Percentiles rank a stretch among this genome's conserved stretches.
Evolutionary conservation across 23 tunicate species (phyloP).

Genomic region (Phallusia fumigata): DNA sequence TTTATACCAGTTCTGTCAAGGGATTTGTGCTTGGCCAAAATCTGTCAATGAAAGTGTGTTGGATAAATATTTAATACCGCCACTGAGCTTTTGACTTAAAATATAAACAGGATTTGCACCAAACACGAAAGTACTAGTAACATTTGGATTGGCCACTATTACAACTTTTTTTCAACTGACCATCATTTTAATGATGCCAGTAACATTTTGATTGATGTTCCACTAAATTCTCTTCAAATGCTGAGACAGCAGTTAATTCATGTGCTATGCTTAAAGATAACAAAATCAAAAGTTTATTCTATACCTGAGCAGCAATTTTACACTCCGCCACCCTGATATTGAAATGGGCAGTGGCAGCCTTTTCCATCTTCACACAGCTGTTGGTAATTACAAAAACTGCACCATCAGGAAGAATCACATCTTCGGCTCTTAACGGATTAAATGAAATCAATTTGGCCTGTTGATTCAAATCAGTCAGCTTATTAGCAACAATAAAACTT

Average conservation of each 20-base stretch:
- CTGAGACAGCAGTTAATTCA: no score
- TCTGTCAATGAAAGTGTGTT: conserved; percentile 26
- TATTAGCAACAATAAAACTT: no score
- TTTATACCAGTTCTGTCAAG: conserved; percentile 35
- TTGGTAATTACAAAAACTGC: conserved; percentile 83
- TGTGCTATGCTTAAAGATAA: no score
- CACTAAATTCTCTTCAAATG: no score
- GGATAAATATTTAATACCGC: not conserved
- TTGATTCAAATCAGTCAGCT: not conserved
- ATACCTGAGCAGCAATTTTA: conserved; percentile 71
- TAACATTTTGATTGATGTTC: no score
- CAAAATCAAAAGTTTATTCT: no score
- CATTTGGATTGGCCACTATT: no score
- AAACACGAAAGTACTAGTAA: no score
- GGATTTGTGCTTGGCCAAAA: conserved; percentile 54
- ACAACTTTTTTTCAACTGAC: no score
- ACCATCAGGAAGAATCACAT: conserved; percentile 68
- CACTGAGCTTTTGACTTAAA: no score
- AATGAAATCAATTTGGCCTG: conserved; percentile 89
- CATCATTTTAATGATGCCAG: no score
- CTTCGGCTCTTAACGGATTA: conserved; percentile 72
- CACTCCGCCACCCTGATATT: conserved; percentile 94
- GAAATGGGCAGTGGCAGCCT: conserved; percentile 86
- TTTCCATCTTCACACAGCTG: conserved; percentile 62
- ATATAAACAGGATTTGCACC: no score